A percentile compares a stretch with the other conserved stretches of the same genome.
Evolutionary conservation across 2,113 vertebrate species (phyloP).

Genomic region (Illadopsis cleaveri): DNA sequence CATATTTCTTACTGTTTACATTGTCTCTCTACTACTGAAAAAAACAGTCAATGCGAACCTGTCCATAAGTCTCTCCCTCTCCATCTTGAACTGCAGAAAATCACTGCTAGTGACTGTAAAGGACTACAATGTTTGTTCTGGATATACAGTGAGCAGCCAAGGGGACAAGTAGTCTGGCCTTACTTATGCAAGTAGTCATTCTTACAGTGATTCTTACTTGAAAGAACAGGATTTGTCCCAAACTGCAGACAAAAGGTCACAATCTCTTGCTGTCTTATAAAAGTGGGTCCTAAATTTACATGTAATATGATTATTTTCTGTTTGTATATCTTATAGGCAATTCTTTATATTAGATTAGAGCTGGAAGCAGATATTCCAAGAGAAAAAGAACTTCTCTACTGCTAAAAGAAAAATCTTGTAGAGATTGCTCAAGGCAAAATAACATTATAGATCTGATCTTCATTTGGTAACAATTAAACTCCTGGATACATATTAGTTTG

Average conservation of each 20-base stretch:
- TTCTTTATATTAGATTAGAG: background rate
- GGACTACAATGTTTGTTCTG: background rate
- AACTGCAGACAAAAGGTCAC: background rate
- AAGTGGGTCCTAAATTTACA: background rate
- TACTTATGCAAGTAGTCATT: background rate
- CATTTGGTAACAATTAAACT: background rate
- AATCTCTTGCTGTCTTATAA: background rate
- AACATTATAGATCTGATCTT: background rate
- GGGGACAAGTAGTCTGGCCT: background rate
- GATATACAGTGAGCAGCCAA: background rate
- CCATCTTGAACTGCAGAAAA: background rate
- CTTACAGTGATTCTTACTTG: background rate
- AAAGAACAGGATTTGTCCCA: background rate
- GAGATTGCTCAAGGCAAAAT: background rate
- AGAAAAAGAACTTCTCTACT: background rate
- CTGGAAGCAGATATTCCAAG: background rate
- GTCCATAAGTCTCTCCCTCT: background rate
- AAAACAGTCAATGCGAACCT: background rate
- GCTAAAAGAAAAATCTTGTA: background rate
- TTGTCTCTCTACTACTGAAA: background rate
- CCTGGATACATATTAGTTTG: background rate
- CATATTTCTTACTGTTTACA: constrained; percentile 2
- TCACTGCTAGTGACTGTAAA: background rate
- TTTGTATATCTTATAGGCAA: background rate
- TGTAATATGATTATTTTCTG: background rate